Conservation (phyloP, 2,888 invertebrate genomes). For the Drosophila villosipedis region DNA sequence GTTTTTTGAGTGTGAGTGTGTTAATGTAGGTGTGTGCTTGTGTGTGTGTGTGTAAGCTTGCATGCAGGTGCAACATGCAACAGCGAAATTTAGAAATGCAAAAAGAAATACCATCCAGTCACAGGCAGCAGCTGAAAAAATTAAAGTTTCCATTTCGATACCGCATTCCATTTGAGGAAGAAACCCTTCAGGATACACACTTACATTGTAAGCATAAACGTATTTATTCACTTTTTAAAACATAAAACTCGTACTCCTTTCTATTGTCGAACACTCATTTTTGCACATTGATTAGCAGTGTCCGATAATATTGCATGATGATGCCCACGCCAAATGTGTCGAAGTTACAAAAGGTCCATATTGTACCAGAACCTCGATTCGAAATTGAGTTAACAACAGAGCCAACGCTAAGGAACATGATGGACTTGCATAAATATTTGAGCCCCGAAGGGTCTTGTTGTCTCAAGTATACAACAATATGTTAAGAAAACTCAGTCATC, state of each 20-base stretch:
- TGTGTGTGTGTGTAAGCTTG: background rate
- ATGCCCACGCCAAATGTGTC: background rate
- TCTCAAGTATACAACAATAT: background rate
- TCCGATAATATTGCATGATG: background rate
- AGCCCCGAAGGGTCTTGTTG: background rate
- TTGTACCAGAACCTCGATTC: background rate
- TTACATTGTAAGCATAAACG: background rate
- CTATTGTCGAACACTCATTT: no score
- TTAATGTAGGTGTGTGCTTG: background rate
- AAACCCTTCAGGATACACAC: background rate
- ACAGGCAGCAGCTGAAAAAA: background rate
- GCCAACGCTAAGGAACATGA: background rate
- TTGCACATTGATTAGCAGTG: background rate
- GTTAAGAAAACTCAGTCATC: background rate
- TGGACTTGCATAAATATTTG: background rate
- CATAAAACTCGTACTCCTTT: background rate
- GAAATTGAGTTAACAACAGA: background rate
- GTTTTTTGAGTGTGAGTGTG: background rate
- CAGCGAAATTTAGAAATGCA: constrained; percentile 1
- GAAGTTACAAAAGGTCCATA: background rate
- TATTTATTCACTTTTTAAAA: background rate
- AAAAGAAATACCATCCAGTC: background rate
- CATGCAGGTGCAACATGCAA: constrained; percentile 34
- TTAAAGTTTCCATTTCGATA: background rate
- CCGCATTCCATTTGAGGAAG: background rate